A percentile compares a stretch with the other conserved stretches of the same genome.
Conservation (phyloP, 2,797 vertebrate genomes). For the Hephaestus fuliginosus region DNA sequence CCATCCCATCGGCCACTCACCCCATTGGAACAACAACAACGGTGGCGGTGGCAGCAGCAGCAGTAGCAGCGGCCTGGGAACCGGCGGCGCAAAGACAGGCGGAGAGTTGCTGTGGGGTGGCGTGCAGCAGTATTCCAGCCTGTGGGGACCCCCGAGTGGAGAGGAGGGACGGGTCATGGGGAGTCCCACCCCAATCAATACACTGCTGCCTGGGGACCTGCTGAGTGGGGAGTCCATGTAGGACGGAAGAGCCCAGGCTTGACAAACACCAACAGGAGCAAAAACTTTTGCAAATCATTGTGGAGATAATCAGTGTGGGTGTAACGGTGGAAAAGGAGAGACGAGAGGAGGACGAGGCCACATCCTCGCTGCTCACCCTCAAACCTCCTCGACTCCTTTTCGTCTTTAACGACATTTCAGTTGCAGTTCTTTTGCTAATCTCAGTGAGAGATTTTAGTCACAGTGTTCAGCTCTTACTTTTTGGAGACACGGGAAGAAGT, state of each 20-base stretch:
- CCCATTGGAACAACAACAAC: slow-evolving; percentile 92
- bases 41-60: slow-evolving; percentile 72
- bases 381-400: slow-evolving; percentile 69
- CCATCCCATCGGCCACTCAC: slow-evolving; percentile 91
- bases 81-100: slow-evolving; percentile 90
- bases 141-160: slow-evolving; percentile 93
- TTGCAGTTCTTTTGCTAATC: slow-evolving; percentile 64
- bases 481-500: slow-evolving; percentile 66
- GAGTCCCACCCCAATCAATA: slow-evolving; percentile 94
- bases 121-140: slow-evolving; percentile 95
- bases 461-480: slow-evolving; percentile 80
- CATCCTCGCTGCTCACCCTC: slow-evolving; percentile 78
- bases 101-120: slow-evolving; percentile 96
- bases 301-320: slow-evolving; percentile 87
- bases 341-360: slow-evolving; percentile 70
- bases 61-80: slow-evolving; percentile 89
- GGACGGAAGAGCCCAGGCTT: slow-evolving; percentile 54
- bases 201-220: slow-evolving; percentile 98
- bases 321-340: slow-evolving; percentile 71
- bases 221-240: slow-evolving; percentile 97
- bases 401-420: slow-evolving; percentile 68
- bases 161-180: slow-evolving; percentile 90
- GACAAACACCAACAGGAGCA: slow-evolving; percentile 73
- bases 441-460: slow-evolving; percentile 67
- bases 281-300: slow-evolving; percentile 85